Base-by-base conservation (phyloP, 2,113 vertebrate species). In the Diadophis punctatus region DNA sequence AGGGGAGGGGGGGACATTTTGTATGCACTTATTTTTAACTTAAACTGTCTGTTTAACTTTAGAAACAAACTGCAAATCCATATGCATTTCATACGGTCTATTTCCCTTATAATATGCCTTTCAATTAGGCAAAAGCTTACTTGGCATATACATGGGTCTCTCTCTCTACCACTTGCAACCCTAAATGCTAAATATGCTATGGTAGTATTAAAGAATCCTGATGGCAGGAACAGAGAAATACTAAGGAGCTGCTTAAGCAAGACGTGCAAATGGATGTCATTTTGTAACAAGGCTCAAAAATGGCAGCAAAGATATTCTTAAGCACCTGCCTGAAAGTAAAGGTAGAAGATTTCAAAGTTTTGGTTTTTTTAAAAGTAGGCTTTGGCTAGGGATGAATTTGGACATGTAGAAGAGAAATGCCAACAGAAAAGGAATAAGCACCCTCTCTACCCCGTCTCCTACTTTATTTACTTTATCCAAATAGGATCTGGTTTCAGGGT, bases 91-190 rank as follows among this genome's bases (percentile, higher is more conserved):
- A 94, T 96, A 96, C 94, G 84, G 96, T 96, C 97, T 96, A 96
- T 97, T 97, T 97, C 95, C 96, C 96, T 97, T 97, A 95, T 96
- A 97, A 97, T 97, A 97, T 95, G 95, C 27, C 94, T 96, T 96
- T 96, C 97, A 97, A 98, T 97, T 97, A 97, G 96, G 97, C 95
- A 86, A 97, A 98, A 97, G 97, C 96, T 96, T 97, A 91, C 93
- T 95, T 95, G 96, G 96, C 95, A 96, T 94, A 96, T 97, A 7
- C 0, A 92, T 95, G 92, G 51, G 74, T 23, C 74, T 80, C 5
- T 93, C 95, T 63, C 95, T 63, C 56, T 55, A 10, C 14, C 23
- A 4, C 18, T n/a, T 46, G 22, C 48, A 14, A 20, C 3, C 39
- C 63, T 80, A 34, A 23, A 14, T 20, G 8, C n/a, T 96, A 85